Base-by-base conservation (phyloP, 2,888 invertebrate genomes). In the Rotaria macrura region DNA sequence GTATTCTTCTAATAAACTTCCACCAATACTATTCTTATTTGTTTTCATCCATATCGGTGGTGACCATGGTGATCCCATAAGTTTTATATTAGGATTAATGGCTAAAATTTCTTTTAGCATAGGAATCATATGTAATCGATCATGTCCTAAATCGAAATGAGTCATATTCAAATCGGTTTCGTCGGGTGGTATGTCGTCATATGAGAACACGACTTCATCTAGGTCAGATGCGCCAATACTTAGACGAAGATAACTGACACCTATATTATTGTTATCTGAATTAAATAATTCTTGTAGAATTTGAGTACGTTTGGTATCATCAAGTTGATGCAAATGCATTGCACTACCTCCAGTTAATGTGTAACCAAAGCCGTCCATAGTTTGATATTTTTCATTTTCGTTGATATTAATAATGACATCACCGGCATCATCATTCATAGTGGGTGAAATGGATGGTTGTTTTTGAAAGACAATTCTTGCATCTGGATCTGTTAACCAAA, bases 31-130 rank as follows among this genome's bases (percentile, higher is more conserved):
- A 14, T 57, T 40, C n/a, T 55, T 47, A 72, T 85, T 74, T 20
- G 43, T 43, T 84, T 87, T 87, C 87, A 87, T 87, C 87, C 87
- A 87, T 34, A 85, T 87, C 9, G 87, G 87, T 10, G 87, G 84
- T 25, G 85, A 85, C 87, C 87, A 87, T n/a, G 87, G 87, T 25
- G 85, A 84, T 7, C 87, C 87, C 79, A 87, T 85, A 25, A 87
- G 72, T 84, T 85, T 85, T 12, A 87, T 84, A 23, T 84, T 40
- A 20, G 87, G 86, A 74, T 87, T 86, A 40, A 85, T 84, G 10
- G 38, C 55, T 52, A 65, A 14, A 34, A 87, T 87, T 52, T 87
- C 86, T 49, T 85, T 84, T 20, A 87, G 12, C 20, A 87, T 34
- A 25, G 87, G 87, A 10, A 87, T 85, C 5, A 87, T 38, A 57